Conservation (phyloP, 2,113 vertebrate genomes). For the Prunella himalayana region DNA sequence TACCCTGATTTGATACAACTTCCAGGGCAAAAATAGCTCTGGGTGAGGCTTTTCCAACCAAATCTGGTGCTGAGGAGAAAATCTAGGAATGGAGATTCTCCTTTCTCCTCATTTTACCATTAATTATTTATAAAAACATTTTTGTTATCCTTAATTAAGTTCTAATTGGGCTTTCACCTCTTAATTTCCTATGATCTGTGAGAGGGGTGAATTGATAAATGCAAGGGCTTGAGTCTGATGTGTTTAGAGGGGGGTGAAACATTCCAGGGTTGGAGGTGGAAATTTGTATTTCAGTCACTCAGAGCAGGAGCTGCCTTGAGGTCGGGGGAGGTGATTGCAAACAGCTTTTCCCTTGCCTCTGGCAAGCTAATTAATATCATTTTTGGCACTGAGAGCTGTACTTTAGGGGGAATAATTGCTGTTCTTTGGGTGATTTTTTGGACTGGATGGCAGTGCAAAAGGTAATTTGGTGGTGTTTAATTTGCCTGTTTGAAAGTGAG, state of each 20-base stretch:
- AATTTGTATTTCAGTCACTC: neutral
- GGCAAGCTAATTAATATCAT: constrained; percentile 11
- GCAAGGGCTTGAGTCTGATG: neutral
- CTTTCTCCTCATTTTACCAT: neutral
- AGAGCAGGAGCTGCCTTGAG: neutral
- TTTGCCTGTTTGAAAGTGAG: neutral
- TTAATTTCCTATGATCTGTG: rapidly evolving
- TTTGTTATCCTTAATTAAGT: neutral
- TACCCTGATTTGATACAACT: neutral
- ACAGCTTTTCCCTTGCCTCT: neutral
- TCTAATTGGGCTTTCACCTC: neutral
- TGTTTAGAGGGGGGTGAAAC: neutral
- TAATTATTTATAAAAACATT: neutral
- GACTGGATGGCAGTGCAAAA: neutral
- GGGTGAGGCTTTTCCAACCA: neutral
- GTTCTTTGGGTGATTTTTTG: constrained; percentile 16
- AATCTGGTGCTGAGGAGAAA: neutral
- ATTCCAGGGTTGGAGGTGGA: neutral
- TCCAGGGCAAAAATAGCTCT: neutral
- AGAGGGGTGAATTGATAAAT: neutral
- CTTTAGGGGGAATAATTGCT: constrained; percentile 24
- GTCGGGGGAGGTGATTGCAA: neutral
- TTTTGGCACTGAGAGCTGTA: neutral
- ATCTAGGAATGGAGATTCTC: rapidly evolving
- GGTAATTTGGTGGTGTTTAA: neutral